Percentiles rank a stretch among this genome's conserved stretches.
These are phyloP conservation scores for Lanius ludovicianus DNA, from an alignment of 2,113 vertebrate species.

Conservation along the genomic window DNA sequence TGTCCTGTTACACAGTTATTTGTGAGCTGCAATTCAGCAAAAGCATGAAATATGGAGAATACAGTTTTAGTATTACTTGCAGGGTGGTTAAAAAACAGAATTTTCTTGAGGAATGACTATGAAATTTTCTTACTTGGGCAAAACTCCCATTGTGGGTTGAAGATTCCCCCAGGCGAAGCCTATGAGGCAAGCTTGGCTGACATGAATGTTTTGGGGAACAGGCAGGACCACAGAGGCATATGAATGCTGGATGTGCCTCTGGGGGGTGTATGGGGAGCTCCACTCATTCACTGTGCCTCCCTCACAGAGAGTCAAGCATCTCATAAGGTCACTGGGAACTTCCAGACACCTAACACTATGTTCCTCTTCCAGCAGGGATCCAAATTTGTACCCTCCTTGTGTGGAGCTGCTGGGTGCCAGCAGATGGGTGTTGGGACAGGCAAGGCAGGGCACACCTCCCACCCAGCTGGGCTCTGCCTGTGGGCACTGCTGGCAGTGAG, in stretches of 20 bases:
- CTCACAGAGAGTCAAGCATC: background rate
- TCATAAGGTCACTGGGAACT: background rate
- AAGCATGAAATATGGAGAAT: background rate
- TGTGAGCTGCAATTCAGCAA: background rate
- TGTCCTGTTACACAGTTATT: background rate
- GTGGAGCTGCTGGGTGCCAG: background rate
- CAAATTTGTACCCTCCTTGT: rapidly evolving
- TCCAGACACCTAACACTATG: background rate
- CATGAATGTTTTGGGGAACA: rapidly evolving
- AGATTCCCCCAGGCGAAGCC: background rate
- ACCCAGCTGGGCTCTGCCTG: background rate
- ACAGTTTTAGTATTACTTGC: background rate
- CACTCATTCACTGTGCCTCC: rapidly evolving
- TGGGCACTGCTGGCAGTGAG: background rate
- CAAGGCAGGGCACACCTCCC: background rate
- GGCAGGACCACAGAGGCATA: background rate
- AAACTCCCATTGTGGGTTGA: background rate
- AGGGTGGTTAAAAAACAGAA: background rate
- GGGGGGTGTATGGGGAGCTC: background rate
- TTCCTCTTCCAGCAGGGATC: background rate
- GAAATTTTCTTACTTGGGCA: background rate
- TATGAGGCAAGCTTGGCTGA: background rate
- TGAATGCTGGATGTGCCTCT: rapidly evolving
- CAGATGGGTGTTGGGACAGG: background rate
- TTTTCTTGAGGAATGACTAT: background rate